Evolutionary conservation across 2,888 invertebrate species (phyloP), one percentile per base, ranked within the genome.

Genomic region (Tolmerus cingulatus): DNA sequence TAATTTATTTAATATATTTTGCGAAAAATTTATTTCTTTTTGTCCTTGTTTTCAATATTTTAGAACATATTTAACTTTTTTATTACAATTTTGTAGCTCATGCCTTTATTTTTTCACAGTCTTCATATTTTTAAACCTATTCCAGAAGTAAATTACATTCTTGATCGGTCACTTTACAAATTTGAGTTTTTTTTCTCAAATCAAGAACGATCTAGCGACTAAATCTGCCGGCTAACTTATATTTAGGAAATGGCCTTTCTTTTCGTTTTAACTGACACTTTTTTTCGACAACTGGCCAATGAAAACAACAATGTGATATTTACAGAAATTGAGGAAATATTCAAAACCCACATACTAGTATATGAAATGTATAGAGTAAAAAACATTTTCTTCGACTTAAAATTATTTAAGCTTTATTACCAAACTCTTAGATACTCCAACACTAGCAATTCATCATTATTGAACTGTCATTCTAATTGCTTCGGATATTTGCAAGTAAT

Each of bases 1-100:
- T 46, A 57, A 82, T 82, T 82, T 82, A 66, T 66, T 57, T 27
- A 19, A 66, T 9, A 34, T 82, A 82, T 82, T 57, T 82, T 82
- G 40, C 66, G 66, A 66, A 66, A 55, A 81, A 81, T 40, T 40
- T 82, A 66, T 66, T 27, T 27, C 9, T 19, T 12, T 51, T 79
- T 79, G 30, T 34, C 57, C 19, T 51, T 51, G 51, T 51, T 51
- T 51, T 51, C 16, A 19, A 66, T 30, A 82, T 66, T 66, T 77
- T 86, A 14, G 34, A 76, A 76, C 37, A 55, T 43, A 43, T 51
- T 55, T 0, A 74, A 30, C 1, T 43, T 46, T 46, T 51, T 79
- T 79, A 5, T 23, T 66, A 23, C 4, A 66, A 3, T n/a, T 57
- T 57, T 57, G 16, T 7, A 57, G 19, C 12, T n/a, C 12, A 43